Evolutionary conservation across 2,797 vertebrate genomes (phyloP), one percentile per base, ranked within the genome.

Genomic region (Microtus obscurus): DNA sequence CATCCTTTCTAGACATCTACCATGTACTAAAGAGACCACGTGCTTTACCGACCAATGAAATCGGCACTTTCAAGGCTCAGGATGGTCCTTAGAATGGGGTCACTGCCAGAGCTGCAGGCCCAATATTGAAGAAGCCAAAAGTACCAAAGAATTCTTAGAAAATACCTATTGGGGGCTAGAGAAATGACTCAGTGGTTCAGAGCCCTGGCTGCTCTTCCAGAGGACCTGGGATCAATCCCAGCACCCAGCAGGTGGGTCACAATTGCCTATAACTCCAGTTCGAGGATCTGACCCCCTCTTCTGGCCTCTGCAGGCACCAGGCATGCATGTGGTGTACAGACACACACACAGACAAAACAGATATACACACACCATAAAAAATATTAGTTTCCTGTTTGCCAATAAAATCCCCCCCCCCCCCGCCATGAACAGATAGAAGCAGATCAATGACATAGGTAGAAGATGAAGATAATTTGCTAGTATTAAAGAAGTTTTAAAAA

Each of bases 21-120:
- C 53, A 40, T 56, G 25, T 82, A 71, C 27, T 85, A 69, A 45
- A 37, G n/a, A 89, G 76, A 91, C 6, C 73, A 27, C 8, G 9
- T 37, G 69, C 51, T 74, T 63, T 90, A 12, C 23, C 59, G n/a
- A 73, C 48, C 27, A 87, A 88, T 40, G 29, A 53, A 95, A 82
- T 73, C 77, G 53, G 21, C 31, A 87, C 76, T 79, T 89, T 59
- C 40, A 95, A 89, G 83, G n/a, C 74, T 59, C 73, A 78, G 94
- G 21, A 73, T 29, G n/a, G 48, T 73, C 9, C 8, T 73, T n/a
- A 19, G n/a, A 53, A 7, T 1, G 63, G 65, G 53, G 65, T 43
- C 59, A 80, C 51, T 19, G 37, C 14, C 29, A 89, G 71, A 73
- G 56, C n/a, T 48, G 51, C 45, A 31, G 61, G 34, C 76, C 56